A percentile compares a stretch with the other conserved stretches of the same genome.
phyloP scores from a whole-genome alignment of 2,888 invertebrate genomes.

The Cenopis cana region DNA sequence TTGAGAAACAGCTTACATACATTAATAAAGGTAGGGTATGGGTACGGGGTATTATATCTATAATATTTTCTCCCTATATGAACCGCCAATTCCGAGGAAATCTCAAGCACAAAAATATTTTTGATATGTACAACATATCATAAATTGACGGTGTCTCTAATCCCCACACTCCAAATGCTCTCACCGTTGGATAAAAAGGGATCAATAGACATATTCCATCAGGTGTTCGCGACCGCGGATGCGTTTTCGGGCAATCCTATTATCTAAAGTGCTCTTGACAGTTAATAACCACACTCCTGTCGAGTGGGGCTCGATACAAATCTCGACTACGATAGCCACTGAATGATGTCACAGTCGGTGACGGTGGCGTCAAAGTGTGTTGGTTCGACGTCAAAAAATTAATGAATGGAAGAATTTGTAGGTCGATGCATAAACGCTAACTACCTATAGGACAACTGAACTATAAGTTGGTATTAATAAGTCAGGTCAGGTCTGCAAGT shows the following conservation, averaged over 20 bases:
- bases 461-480: too few species aligned
- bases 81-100: background rate
- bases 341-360: slow-evolving; percentile 61
- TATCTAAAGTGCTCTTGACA: slow-evolving; percentile 81
- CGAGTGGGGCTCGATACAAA: slow-evolving; percentile 67
- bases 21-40: too few species aligned
- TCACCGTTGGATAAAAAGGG: slow-evolving; percentile 50
- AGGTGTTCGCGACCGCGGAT: slow-evolving; percentile 57
- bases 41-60: too few species aligned
- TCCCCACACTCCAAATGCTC: background rate
- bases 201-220: slow-evolving; percentile 52
- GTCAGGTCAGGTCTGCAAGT: too few species aligned
- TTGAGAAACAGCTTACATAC: too few species aligned
- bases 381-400: slow-evolving; percentile 6
- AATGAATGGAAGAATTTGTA: background rate
- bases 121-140: background rate
- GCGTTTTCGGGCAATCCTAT: slow-evolving; percentile 71
- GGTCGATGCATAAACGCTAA: background rate
- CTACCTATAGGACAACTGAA: too few species aligned
- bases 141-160: slow-evolving; percentile 2
- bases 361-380: slow-evolving; percentile 60
- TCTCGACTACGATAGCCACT: slow-evolving; percentile 62
- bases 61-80: too few species aligned
- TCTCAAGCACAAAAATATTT: background rate
- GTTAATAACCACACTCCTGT: slow-evolving; percentile 77